phyloP scores from a whole-genome alignment of 2,888 invertebrate genomes.

The Euzetes globulus region DNA sequence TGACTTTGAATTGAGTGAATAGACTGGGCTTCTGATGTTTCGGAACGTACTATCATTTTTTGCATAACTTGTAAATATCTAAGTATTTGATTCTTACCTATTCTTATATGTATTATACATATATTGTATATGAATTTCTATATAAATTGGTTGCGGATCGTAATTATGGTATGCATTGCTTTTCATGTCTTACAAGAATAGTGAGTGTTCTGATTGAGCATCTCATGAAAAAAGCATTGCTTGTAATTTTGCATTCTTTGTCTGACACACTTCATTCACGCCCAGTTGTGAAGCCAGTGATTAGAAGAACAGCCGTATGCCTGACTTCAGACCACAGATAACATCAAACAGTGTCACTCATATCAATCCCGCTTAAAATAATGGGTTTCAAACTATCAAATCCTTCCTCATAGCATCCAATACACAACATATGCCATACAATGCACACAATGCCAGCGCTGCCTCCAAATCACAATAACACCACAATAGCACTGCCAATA shows the following conservation, averaged over 20 bases:
- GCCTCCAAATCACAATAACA: background rate
- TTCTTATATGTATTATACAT: background rate
- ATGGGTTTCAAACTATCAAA: conserved; percentile 16
- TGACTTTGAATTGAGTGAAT: background rate
- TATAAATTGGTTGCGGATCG: conserved; percentile 1
- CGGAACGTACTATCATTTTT: background rate
- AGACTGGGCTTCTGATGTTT: background rate
- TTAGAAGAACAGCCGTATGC: background rate
- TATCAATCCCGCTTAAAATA: conserved; percentile 21
- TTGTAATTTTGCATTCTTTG: conserved; percentile 12
- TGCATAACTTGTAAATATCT: conserved; percentile 5
- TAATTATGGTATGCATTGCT: conserved; percentile 22
- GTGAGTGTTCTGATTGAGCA: background rate
- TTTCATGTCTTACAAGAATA: conserved; percentile 3
- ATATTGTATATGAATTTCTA: background rate
- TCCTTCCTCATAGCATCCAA: conserved; percentile 7
- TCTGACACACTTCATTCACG: conserved; percentile 19
- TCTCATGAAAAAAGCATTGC: background rate
- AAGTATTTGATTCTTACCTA: background rate
- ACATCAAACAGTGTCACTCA: conserved; percentile 14
- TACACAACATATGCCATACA: background rate
- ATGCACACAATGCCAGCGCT: background rate
- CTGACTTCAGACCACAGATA: background rate
- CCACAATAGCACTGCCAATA: background rate
- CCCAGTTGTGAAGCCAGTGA: conserved; percentile 12